Evolutionary conservation across 1,140 invertebrate genomes (phyloP).

Genomic region (Micrasema longulum): DNA sequence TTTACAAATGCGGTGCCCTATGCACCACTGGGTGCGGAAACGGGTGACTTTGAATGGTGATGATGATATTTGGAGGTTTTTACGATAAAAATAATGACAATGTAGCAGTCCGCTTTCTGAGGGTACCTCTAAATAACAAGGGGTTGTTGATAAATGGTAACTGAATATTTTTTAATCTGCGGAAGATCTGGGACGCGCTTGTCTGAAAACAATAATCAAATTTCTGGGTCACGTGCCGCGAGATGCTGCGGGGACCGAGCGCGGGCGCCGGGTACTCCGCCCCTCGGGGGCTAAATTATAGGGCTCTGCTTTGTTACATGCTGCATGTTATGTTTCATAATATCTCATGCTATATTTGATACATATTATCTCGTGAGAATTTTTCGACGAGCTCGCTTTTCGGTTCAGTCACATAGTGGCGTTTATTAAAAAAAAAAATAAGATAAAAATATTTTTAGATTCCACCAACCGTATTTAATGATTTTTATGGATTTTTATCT

Average conservation of each 20-base stretch:
- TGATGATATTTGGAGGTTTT: too few relatives aligned
- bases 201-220: slow-evolving; percentile 52
- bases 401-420: too few relatives aligned
- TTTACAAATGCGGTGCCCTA: too few relatives aligned
- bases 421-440: too few relatives aligned
- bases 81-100: too few relatives aligned
- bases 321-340: not conserved
- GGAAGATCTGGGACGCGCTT: slow-evolving; percentile 44
- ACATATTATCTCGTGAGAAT: slow-evolving; percentile 29
- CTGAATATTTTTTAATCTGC: slow-evolving; percentile 54
- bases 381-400: too few relatives aligned
- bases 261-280: slow-evolving; percentile 11
- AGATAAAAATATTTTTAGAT: too few relatives aligned
- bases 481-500: too few relatives aligned
- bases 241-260: slow-evolving; percentile 38
- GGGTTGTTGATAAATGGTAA: slow-evolving; percentile 49
- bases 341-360: slow-evolving; percentile 12
- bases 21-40: too few relatives aligned
- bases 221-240: slow-evolving; percentile 51
- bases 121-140: slow-evolving; percentile 1
- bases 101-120: not conserved
- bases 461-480: too few relatives aligned
- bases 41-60: too few relatives aligned
- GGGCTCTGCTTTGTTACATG: slow-evolving; percentile 21
- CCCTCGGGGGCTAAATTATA: slow-evolving; percentile 41